Conservation (phyloP, 1,140 invertebrate species). For the Sinonovacula constricta region DNA sequence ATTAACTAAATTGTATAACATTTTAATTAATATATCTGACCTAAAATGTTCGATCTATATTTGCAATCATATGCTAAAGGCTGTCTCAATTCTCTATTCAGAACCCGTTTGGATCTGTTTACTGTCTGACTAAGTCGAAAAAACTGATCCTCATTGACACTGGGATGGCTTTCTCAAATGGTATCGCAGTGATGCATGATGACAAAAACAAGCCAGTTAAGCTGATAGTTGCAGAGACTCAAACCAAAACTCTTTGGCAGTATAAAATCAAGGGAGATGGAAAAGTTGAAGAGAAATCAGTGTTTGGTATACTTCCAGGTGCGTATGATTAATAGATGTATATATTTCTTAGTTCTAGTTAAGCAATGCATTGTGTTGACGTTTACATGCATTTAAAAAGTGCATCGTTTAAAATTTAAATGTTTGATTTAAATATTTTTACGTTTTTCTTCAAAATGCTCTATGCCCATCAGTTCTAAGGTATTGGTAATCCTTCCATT, state of each 20-base stretch:
- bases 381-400: too few species aligned
- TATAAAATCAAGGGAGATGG: constrained; percentile 70
- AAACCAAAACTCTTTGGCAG: constrained; percentile 69
- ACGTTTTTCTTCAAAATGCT: not conserved
- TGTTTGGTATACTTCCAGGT: constrained; percentile 73
- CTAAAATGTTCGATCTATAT: too few species aligned
- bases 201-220: constrained; percentile 57
- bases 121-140: constrained; percentile 65
- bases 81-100: too few species aligned
- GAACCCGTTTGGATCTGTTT: constrained; percentile 75
- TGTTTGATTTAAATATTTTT: not conserved
- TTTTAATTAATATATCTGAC: too few species aligned
- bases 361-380: not conserved
- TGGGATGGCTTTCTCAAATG: constrained; percentile 71
- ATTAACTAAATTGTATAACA: too few species aligned
- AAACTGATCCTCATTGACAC: constrained; percentile 66
- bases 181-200: constrained; percentile 69
- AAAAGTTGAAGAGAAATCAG: constrained; percentile 57
- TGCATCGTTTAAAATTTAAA: too few species aligned
- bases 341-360: not conserved
- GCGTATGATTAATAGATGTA: not conserved
- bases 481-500: not conserved
- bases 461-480: not conserved
- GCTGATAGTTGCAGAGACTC: constrained; percentile 75
- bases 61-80: too few species aligned